Evolutionary conservation across 2,113 vertebrate species (phyloP), one percentile per base, ranked within the genome.

Genomic region (Syngnathus typhle): DNA sequence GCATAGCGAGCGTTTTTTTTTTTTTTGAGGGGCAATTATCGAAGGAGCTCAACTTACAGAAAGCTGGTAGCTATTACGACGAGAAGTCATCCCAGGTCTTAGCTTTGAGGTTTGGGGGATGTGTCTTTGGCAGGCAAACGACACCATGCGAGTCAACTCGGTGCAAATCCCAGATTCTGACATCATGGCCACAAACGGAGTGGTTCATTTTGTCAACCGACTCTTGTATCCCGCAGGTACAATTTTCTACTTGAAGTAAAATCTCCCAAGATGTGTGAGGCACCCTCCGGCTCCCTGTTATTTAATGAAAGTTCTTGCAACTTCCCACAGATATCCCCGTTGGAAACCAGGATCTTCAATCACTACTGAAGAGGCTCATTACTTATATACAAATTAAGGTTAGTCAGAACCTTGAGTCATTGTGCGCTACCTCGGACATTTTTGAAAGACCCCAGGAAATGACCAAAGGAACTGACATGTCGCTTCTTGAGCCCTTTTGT

Each of bases 101-200:
- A 36, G 58, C 5, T 13, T 41, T 61, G 59, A 41, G 59, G 59
- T 61, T 41, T 21, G 11, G 0, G n/a, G 60, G 8, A 21, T 10
- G 16, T 77, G 8, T 67, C 70, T 75, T 49, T 60, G 67, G 36
- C 79, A 99, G 97, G 90, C 91, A 37, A 94, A 97, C 74, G 88
- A 93, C 52, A 92, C 86, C 10, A 82, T 98, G 78, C 72, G 87
- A 9, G 92, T 98, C 72, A 98, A 99, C 80, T 90, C 94, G 49
- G 66, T 97, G 60, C 82, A 89, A 76, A 88, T 95, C 65, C 91
- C 86, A 63, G 89, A 95, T 64, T 77, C 92, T 38, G 97, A 99
- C 80, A 82, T 92, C 49, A 96, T 99, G 96, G 93, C 95, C 64
- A 94, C 93, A 41, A 99, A 99, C 55, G 97, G 97, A 71, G 97